Conservation (phyloP, 2,797 vertebrate species). For the Arctocebus calabarensis region DNA sequence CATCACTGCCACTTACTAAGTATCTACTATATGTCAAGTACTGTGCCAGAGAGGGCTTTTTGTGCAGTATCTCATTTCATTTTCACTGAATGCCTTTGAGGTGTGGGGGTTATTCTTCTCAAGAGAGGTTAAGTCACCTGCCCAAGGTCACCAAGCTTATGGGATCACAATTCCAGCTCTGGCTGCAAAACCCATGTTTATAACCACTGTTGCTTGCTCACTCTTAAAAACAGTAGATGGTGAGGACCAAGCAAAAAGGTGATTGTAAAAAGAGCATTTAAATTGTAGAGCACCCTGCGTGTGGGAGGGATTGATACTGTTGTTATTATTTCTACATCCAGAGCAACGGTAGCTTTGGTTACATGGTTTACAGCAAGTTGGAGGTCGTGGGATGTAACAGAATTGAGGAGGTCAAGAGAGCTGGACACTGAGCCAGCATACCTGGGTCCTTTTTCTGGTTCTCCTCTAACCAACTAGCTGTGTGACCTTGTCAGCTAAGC, state of each 20-base stretch:
- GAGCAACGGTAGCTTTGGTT: slow-evolving; percentile 75
- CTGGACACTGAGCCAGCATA: slow-evolving; percentile 4
- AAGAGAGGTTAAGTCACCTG: slow-evolving; percentile 2
- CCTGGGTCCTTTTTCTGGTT: background rate
- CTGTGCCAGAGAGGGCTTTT: background rate
- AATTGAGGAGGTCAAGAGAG: background rate
- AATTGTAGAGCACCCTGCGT: background rate
- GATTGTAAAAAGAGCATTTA: slow-evolving; percentile 62
- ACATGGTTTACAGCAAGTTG: slow-evolving; percentile 58
- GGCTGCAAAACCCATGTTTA: background rate
- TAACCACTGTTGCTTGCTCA: background rate
- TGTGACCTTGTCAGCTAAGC: slow-evolving; percentile 29
- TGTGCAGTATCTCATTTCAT: background rate
- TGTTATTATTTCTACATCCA: slow-evolving; percentile 70
- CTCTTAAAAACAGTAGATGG: background rate
- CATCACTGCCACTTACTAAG: background rate
- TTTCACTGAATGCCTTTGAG: background rate
- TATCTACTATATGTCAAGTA: background rate
- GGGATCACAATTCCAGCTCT: background rate
- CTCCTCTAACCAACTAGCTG: background rate
- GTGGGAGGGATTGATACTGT: slow-evolving; percentile 64
- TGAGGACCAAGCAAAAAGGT: slow-evolving; percentile 16
- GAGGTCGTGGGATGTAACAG: slow-evolving; percentile 52
- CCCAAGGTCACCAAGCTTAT: background rate
- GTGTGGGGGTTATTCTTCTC: background rate